A percentile compares a stretch with the other conserved stretches of the same genome.
Evolutionary conservation across 2,797 vertebrate genomes (phyloP).

Genomic region (Xenopus petersii): DNA sequence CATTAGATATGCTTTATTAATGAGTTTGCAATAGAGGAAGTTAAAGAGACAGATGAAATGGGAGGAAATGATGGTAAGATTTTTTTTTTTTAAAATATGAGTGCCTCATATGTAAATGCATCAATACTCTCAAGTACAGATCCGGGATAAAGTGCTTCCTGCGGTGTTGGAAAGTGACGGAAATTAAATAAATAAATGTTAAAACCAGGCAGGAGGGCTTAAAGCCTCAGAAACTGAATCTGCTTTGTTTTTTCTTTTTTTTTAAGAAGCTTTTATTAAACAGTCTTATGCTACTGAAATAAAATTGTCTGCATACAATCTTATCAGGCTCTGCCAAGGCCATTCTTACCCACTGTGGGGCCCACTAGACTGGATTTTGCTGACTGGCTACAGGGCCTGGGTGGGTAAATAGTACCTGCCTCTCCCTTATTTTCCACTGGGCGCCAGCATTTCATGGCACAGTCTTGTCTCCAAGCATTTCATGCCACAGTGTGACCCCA

Average conservation of each 20-base stretch:
- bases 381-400: no score
- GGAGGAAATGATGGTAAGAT: conserved; percentile 44
- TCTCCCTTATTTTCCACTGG: no score
- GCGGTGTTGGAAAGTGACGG: conserved; percentile 17
- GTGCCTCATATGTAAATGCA: conserved; percentile 44
- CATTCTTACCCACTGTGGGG: no score
- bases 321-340: no score
- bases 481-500: no score
- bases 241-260: not conserved
- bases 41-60: conserved; percentile 34
- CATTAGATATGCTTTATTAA: conserved; percentile 29
- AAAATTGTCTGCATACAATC: no score
- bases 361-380: no score
- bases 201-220: conserved; percentile 4
- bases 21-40: conserved; percentile 38
- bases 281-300: no score
- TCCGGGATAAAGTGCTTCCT: conserved; percentile 46
- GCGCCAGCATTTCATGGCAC: no score
- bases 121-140: conserved; percentile 39
- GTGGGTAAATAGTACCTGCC: no score
- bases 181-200: conserved; percentile 7
- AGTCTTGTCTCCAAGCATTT: no score
- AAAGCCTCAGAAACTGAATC: not conserved
- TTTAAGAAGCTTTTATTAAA: no score
- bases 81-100: conserved; percentile 32